These are phyloP conservation scores for Cranoglanis bouderius DNA, from an alignment of 2,113 vertebrate species.

Conservation along the genomic window DNA sequence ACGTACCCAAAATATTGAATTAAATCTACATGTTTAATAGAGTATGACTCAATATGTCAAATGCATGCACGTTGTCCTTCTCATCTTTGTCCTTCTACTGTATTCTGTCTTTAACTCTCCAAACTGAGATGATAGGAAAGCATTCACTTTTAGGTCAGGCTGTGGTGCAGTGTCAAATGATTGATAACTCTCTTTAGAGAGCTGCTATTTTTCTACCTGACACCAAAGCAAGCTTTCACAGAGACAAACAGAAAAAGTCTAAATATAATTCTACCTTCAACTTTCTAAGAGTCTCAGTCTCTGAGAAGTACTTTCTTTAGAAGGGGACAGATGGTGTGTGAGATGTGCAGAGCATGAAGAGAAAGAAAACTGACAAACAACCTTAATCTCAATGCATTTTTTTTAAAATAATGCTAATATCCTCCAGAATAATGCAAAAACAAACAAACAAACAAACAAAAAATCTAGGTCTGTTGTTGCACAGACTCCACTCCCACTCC, in stretches of 20 bases:
- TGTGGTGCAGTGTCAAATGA: background rate
- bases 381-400: background rate
- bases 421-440: background rate
- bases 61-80: slow-evolving; percentile 4
- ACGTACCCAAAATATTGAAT: background rate
- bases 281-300: background rate
- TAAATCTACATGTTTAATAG: background rate
- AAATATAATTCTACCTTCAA: slow-evolving; percentile 16
- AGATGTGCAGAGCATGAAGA: background rate
- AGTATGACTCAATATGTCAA: background rate
- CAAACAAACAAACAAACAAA: background rate
- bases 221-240: background rate
- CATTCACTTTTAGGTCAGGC: background rate
- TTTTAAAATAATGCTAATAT: slow-evolving; percentile 11
- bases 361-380: background rate
- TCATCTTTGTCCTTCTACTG: background rate
- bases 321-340: background rate
- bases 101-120: background rate
- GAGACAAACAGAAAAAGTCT: slow-evolving; percentile 1
- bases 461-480: background rate
- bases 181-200: slow-evolving; percentile 23
- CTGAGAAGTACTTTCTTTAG: background rate
- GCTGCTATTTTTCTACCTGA: slow-evolving; percentile 8
- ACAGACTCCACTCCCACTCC: background rate
- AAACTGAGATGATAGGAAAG: background rate